Base-by-base conservation (phyloP, 2,113 vertebrate genomes). In the Notothenia coriiceps region DNA sequence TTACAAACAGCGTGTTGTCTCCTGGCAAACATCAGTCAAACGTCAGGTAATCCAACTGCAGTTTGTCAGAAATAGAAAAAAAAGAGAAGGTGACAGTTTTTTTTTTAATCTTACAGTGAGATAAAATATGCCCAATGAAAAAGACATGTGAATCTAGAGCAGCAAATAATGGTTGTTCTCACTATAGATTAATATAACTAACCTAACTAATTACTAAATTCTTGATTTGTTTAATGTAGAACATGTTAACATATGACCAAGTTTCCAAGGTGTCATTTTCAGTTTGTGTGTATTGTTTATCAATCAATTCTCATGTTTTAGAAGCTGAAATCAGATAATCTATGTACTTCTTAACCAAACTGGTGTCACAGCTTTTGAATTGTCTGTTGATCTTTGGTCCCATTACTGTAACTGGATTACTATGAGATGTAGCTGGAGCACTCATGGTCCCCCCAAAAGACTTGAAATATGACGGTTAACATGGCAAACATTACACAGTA, bases 1-100 rank as follows among this genome's bases (percentile, higher is more conserved):
- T 84, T 83, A 84, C 67, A 47, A 79, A 77, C 60, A 72, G 22
- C 3, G 20, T 70, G 74, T 54, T 54, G 54, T 55, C 77, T 62
- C 70, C 62, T 67, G 82, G 61, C 62, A 82, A 62, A 70, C 66
- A 61, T 43, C 71, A 3, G 74, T 5, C 8, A 6, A 18, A 61
- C 10, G 33, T 61, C 82, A 79, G 59, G 64, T 83, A 57, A 49
- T 74, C 50, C 47, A 40, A 20, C 51, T 63, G 13, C 55, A 22
- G 70, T 79, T 40, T 62, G 47, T 15, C 9, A 44, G 35, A 47
- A 18, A 15, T 7, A 29, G 29, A 22, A 51, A 8, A 62, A 10
- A 54, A 51, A 44, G 22, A 11, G 5, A 2, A 61, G 50, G 25
- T n/a, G 6, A 8, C 15, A 0, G 3, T 18, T 35, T 6, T 54